These are phyloP conservation scores for Cybosia mesomella DNA, from an alignment of 2,888 invertebrate species.

Conservation along the genomic window DNA sequence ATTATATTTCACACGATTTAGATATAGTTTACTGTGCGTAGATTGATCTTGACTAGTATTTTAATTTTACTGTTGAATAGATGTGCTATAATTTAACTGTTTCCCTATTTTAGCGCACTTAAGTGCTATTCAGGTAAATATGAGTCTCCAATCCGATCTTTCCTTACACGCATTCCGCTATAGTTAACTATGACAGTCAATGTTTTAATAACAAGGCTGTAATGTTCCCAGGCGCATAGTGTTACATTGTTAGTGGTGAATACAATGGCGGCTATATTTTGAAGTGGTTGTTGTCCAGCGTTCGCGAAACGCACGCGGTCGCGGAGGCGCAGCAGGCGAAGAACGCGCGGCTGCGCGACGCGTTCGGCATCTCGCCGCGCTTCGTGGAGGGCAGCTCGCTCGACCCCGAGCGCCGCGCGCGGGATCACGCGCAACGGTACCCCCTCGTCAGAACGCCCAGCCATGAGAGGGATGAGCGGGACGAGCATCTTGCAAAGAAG, in stretches of 20 bases:
- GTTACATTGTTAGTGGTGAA: conserved; percentile 11
- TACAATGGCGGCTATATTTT: conserved; percentile 20
- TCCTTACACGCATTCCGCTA: conserved; percentile 9
- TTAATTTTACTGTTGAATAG: conserved; percentile 36
- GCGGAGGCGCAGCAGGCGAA: conserved; percentile 98
- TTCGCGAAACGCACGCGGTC: conserved; percentile 97
- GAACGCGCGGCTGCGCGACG: conserved; percentile 96
- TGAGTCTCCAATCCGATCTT: conserved; percentile 52
- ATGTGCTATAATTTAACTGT: conserved; percentile 64
- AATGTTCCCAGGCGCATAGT: conserved; percentile 9
- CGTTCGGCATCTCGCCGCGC: conserved; percentile 97
- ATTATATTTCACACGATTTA: conserved; percentile 42
- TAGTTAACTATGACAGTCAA: conserved; percentile 15
- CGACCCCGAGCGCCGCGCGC: conserved; percentile 90
- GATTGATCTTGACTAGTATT: conserved; percentile 40
- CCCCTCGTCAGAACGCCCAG: conserved; percentile 93
- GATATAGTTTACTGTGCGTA: conserved; percentile 38
- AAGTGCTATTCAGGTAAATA: conserved; percentile 84
- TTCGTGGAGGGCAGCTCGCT: conserved; percentile 98
- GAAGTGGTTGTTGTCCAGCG: conserved; percentile 84
- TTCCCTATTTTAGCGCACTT: conserved; percentile 85
- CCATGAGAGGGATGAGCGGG: conserved; percentile 85
- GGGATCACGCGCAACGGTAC: conserved; percentile 88
- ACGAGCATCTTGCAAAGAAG: conserved; percentile 86
- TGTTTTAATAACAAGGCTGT: conserved; percentile 20